Evolutionary conservation across 2,888 invertebrate species (phyloP).

Genomic region (Spisula solida): DNA sequence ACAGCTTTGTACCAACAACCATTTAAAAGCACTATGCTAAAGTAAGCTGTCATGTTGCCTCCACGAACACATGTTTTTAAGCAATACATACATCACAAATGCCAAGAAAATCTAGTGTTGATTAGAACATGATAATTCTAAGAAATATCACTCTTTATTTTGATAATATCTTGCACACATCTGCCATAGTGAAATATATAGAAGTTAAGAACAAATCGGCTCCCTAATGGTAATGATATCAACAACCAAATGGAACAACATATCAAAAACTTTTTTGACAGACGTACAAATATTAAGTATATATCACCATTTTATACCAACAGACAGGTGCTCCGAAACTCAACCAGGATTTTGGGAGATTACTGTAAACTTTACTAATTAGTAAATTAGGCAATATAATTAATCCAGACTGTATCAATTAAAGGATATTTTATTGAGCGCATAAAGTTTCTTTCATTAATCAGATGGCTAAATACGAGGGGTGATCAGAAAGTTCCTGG

Average conservation of each 20-base stretch:
- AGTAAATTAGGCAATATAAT: slow-evolving; percentile 14
- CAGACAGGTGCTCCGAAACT: not conserved
- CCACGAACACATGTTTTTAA: slow-evolving; percentile 24
- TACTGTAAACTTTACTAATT: not conserved
- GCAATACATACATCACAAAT: slow-evolving; percentile 17
- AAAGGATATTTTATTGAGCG: not conserved
- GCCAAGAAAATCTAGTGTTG: slow-evolving; percentile 11
- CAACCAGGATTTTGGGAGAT: not conserved
- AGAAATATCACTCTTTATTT: slow-evolving; percentile 31
- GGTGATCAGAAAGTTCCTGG: no score
- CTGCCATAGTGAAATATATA: not conserved
- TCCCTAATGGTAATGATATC: slow-evolving; percentile 4
- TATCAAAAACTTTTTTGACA: slow-evolving; percentile 21
- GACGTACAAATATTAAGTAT: not conserved
- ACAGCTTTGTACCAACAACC: not conserved
- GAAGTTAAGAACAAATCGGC: not conserved
- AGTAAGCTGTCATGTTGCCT: slow-evolving; percentile 23
- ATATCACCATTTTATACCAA: not conserved
- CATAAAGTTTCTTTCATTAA: slow-evolving; percentile 14
- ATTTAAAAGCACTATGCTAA: slow-evolving; percentile 28
- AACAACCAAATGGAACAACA: not conserved
- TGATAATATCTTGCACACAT: slow-evolving; percentile 28
- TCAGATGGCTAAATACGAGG: not conserved
- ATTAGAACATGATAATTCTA: slow-evolving; percentile 18
- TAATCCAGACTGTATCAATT: not conserved